Conservation (phyloP, 2,797 vertebrate species). For the Manis crassicaudata region DNA sequence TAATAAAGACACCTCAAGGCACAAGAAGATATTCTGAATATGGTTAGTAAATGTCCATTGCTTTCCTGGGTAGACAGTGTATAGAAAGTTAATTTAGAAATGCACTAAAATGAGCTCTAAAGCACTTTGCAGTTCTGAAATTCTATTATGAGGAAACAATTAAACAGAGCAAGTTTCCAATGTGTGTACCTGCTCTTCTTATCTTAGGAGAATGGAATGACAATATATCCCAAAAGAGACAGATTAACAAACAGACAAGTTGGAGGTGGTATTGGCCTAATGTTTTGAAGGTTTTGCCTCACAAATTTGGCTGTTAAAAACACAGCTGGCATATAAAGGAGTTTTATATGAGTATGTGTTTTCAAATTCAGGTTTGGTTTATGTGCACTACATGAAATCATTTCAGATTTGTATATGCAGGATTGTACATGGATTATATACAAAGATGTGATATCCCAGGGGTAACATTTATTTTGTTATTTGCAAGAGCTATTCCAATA, state of each 20-base stretch:
- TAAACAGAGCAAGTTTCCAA: not conserved
- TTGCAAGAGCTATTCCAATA: constrained; percentile 7
- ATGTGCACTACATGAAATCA: not conserved
- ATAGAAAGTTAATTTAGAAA: not conserved
- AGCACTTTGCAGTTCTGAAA: not conserved
- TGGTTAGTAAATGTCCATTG: constrained; percentile 15
- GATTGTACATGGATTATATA: not conserved
- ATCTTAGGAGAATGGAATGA: not conserved
- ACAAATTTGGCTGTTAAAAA: not conserved
- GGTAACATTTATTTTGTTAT: constrained; percentile 27
- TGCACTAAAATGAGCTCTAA: not conserved
- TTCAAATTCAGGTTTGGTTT: constrained; percentile 49
- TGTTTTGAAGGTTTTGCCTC: not conserved
- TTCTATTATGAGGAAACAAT: constrained; percentile 39
- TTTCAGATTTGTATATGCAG: not conserved
- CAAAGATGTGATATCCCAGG: not conserved
- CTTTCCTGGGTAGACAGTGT: not conserved
- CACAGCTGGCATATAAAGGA: not conserved
- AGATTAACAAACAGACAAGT: not conserved
- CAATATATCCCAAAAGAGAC: not conserved
- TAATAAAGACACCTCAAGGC: constrained; percentile 12
- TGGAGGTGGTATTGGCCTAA: not conserved
- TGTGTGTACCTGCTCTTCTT: constrained; percentile 11
- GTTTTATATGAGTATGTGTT: not conserved
- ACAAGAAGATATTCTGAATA: constrained; percentile 8